A percentile compares a stretch with the other conserved stretches of the same genome.
Conservation (phyloP, 2,797 vertebrate species). For the Eupleurogrammus muticus region DNA sequence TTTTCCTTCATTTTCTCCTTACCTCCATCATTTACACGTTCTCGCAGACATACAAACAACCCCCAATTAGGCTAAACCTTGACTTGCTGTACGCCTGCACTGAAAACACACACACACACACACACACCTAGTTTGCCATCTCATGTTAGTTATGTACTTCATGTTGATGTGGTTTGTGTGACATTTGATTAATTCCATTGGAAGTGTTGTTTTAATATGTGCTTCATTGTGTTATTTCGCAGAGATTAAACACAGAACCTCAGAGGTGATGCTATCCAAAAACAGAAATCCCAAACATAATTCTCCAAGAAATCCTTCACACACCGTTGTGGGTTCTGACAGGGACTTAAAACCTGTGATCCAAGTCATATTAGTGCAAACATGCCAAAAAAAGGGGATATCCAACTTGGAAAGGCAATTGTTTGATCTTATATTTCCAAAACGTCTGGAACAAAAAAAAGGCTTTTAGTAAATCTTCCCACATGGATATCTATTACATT, state of each 20-base stretch:
- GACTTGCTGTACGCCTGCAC: slow-evolving; percentile 50
- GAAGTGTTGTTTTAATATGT: slow-evolving; percentile 19
- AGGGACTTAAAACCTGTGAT: slow-evolving; percentile 30
- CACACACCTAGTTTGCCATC: slow-evolving; percentile 18
- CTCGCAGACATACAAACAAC: slow-evolving; percentile 83
- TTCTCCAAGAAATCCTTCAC: slow-evolving; percentile 34
- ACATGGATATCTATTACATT: not conserved
- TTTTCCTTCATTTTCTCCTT: slow-evolving; percentile 68
- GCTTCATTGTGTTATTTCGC: slow-evolving; percentile 37
- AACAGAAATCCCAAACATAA: slow-evolving; percentile 49
- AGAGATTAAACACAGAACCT: slow-evolving; percentile 39
- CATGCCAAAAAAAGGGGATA: slow-evolving; percentile 39
- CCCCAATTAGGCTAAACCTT: slow-evolving; percentile 80
- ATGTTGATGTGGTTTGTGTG: slow-evolving; percentile 22
- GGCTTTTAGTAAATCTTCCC: not conserved
- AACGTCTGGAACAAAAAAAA: slow-evolving; percentile 11
- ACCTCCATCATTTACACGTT: slow-evolving; percentile 81
- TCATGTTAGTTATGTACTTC: slow-evolving; percentile 10
- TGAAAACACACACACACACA: slow-evolving; percentile 10
- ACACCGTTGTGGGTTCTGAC: slow-evolving; percentile 55
- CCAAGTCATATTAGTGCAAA: slow-evolving; percentile 54
- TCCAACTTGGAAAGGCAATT: slow-evolving; percentile 42
- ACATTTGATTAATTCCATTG: slow-evolving; percentile 9
- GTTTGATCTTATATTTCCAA: slow-evolving; percentile 38
- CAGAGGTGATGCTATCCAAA: slow-evolving; percentile 23